These are phyloP conservation scores for Schizothorax lantsangensis DNA, from an alignment of 2,797 vertebrate genomes.

Conservation along the genomic window DNA sequence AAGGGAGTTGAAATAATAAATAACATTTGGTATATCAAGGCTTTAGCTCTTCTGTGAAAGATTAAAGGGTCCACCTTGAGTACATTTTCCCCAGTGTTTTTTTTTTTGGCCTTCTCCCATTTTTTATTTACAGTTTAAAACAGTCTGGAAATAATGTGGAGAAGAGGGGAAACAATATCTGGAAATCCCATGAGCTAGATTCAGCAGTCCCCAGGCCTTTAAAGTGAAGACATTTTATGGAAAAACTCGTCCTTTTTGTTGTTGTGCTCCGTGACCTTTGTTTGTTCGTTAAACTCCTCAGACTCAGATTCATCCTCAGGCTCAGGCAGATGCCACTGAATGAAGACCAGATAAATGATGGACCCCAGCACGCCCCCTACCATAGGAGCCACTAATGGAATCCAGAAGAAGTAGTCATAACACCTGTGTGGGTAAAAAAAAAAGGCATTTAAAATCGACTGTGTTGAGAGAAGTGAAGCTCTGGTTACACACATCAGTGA, in stretches of 20 bases:
- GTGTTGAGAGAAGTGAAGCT: not conserved
- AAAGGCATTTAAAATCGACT: not conserved
- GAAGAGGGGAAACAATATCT: not conserved
- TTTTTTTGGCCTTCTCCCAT: not conserved
- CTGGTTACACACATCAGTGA: not conserved
- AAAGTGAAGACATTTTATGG: conserved; percentile 34
- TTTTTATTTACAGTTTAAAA: conserved; percentile 12
- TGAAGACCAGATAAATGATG: conserved; percentile 76
- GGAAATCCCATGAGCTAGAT: not conserved
- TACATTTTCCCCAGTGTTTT: not conserved
- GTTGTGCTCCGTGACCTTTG: conserved; percentile 16
- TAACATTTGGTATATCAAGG: not conserved
- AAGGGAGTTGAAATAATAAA: conserved; percentile 28
- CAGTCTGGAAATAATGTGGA: not conserved
- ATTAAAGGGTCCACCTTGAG: not conserved
- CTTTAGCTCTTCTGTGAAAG: not conserved
- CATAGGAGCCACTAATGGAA: conserved; percentile 82
- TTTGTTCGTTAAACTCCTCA: not conserved
- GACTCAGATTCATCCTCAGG: conserved; percentile 50
- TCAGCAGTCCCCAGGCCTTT: conserved; percentile 30
- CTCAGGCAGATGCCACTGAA: conserved; percentile 80
- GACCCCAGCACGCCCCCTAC: conserved; percentile 75
- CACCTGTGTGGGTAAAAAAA: conserved; percentile 69
- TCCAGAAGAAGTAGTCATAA: conserved; percentile 86
- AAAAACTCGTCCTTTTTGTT: conserved; percentile 38